These are phyloP conservation scores for Triplophysa dalaica DNA, from an alignment of 2,113 vertebrate species.

Conservation along the genomic window DNA sequence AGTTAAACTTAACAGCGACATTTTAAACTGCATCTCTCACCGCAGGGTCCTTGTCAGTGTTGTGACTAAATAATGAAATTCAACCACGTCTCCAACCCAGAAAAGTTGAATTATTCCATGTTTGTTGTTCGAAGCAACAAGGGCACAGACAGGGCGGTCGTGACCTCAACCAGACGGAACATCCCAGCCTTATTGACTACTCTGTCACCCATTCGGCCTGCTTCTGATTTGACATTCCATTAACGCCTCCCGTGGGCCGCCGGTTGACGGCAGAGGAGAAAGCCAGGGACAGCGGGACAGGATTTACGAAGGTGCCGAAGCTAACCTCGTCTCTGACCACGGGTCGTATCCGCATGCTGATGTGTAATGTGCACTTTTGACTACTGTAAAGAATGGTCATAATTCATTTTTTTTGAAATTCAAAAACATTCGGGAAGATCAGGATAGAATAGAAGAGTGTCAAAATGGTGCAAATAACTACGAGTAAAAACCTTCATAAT, in stretches of 20 bases:
- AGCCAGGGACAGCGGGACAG: constrained; percentile 44
- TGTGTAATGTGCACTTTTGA: constrained; percentile 31
- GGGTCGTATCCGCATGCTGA: constrained; percentile 43
- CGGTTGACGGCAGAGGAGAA: constrained; percentile 55
- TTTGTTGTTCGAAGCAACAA: constrained; percentile 60
- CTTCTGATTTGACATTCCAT: constrained; percentile 68
- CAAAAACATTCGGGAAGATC: background rate
- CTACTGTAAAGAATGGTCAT: constrained; percentile 26
- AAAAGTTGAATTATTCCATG: constrained; percentile 60
- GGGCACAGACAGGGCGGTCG: constrained; percentile 60
- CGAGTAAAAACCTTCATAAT: constrained; percentile 45
- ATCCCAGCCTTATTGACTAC: constrained; percentile 66
- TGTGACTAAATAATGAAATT: constrained; percentile 24
- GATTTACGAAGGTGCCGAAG: constrained; percentile 63
- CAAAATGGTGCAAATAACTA: constrained; percentile 12
- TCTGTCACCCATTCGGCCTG: constrained; percentile 62
- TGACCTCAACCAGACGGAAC: constrained; percentile 57
- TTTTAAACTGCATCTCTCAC: background rate
- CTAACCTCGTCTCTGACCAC: constrained; percentile 59
- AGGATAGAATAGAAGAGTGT: background rate
- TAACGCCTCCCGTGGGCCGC: constrained; percentile 57
- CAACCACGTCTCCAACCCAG: constrained; percentile 54
- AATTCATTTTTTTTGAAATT: constrained; percentile 31
- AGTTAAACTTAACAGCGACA: background rate
- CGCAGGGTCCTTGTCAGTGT: background rate